Conservation (phyloP, 2,888 invertebrate genomes). For the Quadroppia sp. region DNA sequence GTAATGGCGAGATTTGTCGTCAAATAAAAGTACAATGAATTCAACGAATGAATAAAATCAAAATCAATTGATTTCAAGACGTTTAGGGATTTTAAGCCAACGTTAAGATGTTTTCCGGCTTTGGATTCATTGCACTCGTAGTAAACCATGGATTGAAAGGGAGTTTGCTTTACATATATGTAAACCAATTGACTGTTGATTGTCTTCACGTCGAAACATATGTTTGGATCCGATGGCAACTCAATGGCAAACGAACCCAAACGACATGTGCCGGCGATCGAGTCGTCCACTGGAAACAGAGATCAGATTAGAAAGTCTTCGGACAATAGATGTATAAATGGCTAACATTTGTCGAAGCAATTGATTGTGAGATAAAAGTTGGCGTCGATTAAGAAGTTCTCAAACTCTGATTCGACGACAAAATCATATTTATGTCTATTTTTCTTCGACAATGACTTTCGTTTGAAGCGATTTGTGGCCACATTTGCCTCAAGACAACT, state of each 20-base stretch:
- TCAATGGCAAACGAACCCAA: neutral
- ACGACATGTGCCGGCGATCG: conserved; percentile 5
- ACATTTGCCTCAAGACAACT: neutral
- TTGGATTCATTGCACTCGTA: conserved; percentile 20
- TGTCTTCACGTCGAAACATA: neutral
- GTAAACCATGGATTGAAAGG: neutral
- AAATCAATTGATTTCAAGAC: neutral
- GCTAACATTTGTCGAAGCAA: neutral
- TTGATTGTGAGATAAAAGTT: conserved; percentile 23
- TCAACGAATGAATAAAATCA: neutral
- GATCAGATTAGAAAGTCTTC: neutral
- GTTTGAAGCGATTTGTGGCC: neutral
- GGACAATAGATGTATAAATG: neutral
- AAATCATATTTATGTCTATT: conserved; percentile 9
- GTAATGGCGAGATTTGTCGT: neutral
- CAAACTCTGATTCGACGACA: neutral
- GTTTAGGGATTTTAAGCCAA: neutral
- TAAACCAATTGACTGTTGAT: neutral
- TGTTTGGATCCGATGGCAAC: neutral
- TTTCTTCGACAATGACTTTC: conserved; percentile 2
- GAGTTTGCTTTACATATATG: neutral
- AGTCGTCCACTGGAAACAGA: neutral
- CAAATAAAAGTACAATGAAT: neutral
- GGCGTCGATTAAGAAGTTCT: conserved; percentile 21
- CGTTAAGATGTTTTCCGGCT: conserved; percentile 8